Conservation (phyloP, 2,888 invertebrate species). For the Lymantria monacha region DNA sequence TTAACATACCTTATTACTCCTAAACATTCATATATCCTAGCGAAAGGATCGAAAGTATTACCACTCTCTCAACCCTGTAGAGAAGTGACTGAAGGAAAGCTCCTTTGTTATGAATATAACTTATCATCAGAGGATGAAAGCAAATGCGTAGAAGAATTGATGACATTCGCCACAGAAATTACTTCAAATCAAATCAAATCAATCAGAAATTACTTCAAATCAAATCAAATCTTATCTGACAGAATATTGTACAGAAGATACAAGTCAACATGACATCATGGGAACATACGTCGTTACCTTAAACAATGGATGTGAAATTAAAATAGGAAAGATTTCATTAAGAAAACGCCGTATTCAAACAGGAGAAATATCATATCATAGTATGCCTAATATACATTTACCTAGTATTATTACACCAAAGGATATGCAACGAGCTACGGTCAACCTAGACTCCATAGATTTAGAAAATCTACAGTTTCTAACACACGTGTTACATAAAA, state of each 20-base stretch:
- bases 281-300: background rate
- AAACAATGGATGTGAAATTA: background rate
- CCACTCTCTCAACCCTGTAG: background rate
- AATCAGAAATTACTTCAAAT: background rate
- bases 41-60: slow-evolving; percentile 10
- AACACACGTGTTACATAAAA: background rate
- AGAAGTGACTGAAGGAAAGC: background rate
- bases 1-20: background rate
- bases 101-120: background rate
- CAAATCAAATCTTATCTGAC: background rate
- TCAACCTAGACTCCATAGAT: background rate
- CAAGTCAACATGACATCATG: background rate
- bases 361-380: background rate
- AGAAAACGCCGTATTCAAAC: background rate
- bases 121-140: background rate
- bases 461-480: background rate
- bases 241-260: background rate
- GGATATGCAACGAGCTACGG: background rate
- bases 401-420: background rate
- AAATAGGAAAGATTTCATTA: background rate
- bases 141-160: background rate
- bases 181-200: background rate
- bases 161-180: background rate
- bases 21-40: background rate
- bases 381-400: background rate